phyloP scores from a whole-genome alignment of 2,113 vertebrate genomes.

The Lepus europaeus region DNA sequence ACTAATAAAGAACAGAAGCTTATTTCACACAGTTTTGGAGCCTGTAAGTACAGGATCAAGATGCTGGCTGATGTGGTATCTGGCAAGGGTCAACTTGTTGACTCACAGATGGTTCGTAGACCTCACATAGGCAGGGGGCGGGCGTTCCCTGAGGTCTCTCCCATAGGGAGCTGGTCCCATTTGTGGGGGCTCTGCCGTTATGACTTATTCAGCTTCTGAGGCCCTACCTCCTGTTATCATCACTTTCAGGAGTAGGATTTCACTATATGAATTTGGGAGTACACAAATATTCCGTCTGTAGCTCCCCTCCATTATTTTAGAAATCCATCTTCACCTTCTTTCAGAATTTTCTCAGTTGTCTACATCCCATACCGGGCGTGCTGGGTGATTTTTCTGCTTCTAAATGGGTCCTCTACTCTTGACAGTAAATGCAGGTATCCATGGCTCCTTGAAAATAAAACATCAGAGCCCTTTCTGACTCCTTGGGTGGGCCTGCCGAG shows the following conservation, averaged over 20 bases:
- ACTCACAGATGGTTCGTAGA: not conserved
- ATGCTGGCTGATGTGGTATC: not conserved
- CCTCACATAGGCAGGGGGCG: not conserved
- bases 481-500: not conserved
- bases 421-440: not conserved
- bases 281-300: not conserved
- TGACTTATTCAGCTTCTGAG: not conserved
- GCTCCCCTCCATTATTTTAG: not conserved
- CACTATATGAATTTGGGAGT: not conserved
- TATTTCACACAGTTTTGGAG: not conserved
- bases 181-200: not conserved
- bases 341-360: not conserved
- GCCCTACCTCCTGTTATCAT: not conserved
- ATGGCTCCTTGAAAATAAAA: not conserved
- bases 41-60: not conserved
- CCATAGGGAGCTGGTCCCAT: not conserved
- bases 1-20: not conserved
- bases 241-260: not conserved
- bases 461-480: not conserved
- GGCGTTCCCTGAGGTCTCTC: not conserved
- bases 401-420: not conserved
- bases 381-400: not conserved
- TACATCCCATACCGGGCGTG: not conserved
- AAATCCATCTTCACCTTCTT: not conserved
- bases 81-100: not conserved